A percentile compares a stretch with the other conserved stretches of the same genome.
Conservation (phyloP, 2,888 invertebrate species). For the Volucella inanis region DNA sequence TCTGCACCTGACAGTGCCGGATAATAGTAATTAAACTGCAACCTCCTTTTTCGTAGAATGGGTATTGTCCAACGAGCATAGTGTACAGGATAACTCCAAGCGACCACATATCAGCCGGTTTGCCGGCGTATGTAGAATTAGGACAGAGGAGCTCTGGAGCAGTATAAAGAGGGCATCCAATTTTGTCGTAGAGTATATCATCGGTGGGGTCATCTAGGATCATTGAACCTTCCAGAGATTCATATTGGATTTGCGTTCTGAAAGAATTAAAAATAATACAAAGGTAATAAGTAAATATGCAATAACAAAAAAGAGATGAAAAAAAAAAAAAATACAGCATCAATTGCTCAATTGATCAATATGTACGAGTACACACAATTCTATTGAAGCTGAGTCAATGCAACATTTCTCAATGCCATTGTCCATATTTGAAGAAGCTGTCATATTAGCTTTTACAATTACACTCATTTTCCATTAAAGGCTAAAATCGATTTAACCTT, state of each 20-base stretch:
- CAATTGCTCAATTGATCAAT: neutral
- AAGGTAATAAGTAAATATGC: neutral
- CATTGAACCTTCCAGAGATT: slow-evolving; percentile 82
- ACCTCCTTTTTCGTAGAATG: slow-evolving; percentile 82
- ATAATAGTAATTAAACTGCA: slow-evolving; percentile 81
- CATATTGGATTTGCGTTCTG: slow-evolving; percentile 82
- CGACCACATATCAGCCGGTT: slow-evolving; percentile 83
- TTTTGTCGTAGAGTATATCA: slow-evolving; percentile 81
- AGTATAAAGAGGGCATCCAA: slow-evolving; percentile 82
- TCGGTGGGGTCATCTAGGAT: slow-evolving; percentile 80
- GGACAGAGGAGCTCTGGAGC: slow-evolving; percentile 82
- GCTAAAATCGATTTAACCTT: slow-evolving; percentile 63
- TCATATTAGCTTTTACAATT: slow-evolving; percentile 39
- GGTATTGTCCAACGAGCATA: slow-evolving; percentile 82
- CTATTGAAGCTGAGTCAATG: neutral
- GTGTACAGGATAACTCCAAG: slow-evolving; percentile 82
- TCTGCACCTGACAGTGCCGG: slow-evolving; percentile 80
- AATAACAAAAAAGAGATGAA: neutral
- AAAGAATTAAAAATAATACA: slow-evolving; percentile 29
- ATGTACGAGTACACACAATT: neutral
- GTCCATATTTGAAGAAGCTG: slow-evolving; percentile 54
- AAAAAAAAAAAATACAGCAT: no score
- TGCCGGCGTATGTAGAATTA: slow-evolving; percentile 81
- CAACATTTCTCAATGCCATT: slow-evolving; percentile 42
- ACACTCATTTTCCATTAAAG: slow-evolving; percentile 51